phyloP scores from a whole-genome alignment of 1,140 invertebrate genomes.

The Ganaspis sp. region DNA sequence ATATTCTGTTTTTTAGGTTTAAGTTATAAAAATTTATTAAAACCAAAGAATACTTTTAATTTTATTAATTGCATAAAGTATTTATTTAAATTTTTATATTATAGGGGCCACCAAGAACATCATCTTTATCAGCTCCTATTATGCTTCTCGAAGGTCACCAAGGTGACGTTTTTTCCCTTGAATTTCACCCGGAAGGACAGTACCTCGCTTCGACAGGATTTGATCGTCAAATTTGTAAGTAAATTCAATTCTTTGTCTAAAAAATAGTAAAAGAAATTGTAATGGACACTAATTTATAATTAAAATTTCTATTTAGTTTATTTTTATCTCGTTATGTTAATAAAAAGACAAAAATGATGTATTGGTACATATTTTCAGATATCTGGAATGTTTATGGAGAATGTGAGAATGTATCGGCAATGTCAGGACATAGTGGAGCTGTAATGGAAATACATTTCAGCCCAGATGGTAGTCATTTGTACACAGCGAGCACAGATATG shows the following conservation, averaged over 20 bases:
- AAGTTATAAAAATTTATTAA: no score
- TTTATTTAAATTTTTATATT: conserved; percentile 46
- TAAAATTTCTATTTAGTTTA: no score
- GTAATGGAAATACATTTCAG: conserved; percentile 97
- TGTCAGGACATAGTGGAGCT: conserved; percentile 97
- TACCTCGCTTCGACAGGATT: conserved; percentile 96
- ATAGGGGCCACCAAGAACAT: conserved; percentile 87
- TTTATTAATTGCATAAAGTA: no score
- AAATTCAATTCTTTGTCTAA: no score
- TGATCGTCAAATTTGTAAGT: conserved; percentile 97
- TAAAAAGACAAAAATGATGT: no score
- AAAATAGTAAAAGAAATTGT: no score
- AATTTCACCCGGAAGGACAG: conserved; percentile 97
- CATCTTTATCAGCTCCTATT: conserved; percentile 93
- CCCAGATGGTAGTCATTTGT: conserved; percentile 93
- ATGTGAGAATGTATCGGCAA: conserved; percentile 96
- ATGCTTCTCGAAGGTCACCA: conserved; percentile 98
- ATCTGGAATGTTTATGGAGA: conserved; percentile 99
- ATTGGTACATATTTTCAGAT: conserved; percentile 82
- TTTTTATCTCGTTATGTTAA: no score
- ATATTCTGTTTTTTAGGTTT: no score
- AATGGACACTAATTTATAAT: no score
- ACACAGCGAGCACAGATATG: conserved; percentile 95
- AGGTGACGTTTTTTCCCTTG: conserved; percentile 94
- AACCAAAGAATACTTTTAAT: no score